Conservation (phyloP, 2,113 vertebrate genomes). For the Odontesthes bonariensis region DNA sequence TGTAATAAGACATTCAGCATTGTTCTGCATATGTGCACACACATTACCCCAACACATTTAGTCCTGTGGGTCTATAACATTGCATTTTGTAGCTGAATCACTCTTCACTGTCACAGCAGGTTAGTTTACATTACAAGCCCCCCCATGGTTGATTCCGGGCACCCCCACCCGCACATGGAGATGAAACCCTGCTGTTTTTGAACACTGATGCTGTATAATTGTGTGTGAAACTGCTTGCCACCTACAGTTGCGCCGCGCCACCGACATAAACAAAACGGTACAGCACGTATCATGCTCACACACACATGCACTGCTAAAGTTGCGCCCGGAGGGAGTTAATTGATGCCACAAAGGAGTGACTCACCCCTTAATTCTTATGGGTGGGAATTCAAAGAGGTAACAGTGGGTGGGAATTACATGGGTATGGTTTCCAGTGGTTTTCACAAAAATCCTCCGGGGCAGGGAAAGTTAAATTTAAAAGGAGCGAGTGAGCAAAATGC, state of each 20-base stretch:
- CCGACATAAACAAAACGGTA: slow-evolving; percentile 13
- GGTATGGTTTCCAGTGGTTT: slow-evolving; percentile 20
- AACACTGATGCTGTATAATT: slow-evolving; percentile 34
- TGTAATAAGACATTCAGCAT: slow-evolving; percentile 56
- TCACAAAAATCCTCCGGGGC: not conserved
- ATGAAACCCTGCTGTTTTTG: slow-evolving; percentile 44
- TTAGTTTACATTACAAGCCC: slow-evolving; percentile 73
- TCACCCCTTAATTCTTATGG: slow-evolving; percentile 62
- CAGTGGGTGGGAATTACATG: slow-evolving; percentile 24
- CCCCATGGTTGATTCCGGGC: slow-evolving; percentile 65
- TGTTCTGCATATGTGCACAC: slow-evolving; percentile 19
- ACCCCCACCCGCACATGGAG: slow-evolving; percentile 35
- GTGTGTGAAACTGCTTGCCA: slow-evolving; percentile 32
- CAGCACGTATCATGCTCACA: not conserved
- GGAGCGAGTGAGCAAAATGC: not conserved
- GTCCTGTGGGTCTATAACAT: slow-evolving; percentile 57
- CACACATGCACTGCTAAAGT: slow-evolving; percentile 12
- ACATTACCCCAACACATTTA: slow-evolving; percentile 25
- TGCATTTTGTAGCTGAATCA: slow-evolving; percentile 70
- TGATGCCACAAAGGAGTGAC: slow-evolving; percentile 59
- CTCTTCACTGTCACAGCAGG: slow-evolving; percentile 77
- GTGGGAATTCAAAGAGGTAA: slow-evolving; percentile 55
- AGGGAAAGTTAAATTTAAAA: slow-evolving; percentile 12
- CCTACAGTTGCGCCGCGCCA: slow-evolving; percentile 42
- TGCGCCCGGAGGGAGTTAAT: slow-evolving; percentile 50